Conservation (phyloP, 2,797 vertebrate species). For the Pangasius mekongensis region DNA sequence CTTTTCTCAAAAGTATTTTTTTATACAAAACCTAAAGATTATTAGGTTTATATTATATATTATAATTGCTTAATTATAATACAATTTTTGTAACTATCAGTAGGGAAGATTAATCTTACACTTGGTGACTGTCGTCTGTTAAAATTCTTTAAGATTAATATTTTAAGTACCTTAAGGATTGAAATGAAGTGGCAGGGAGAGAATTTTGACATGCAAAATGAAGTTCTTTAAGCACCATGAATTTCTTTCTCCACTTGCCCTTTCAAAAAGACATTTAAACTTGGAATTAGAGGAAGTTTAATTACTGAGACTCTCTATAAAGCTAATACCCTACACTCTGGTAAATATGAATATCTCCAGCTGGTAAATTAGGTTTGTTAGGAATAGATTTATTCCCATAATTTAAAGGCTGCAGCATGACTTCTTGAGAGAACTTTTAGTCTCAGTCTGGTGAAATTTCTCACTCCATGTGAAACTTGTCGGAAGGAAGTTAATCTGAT, state of each 20-base stretch:
- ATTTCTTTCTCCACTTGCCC: neutral
- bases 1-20: neutral
- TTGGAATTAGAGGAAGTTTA: conserved; percentile 28
- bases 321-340: conserved; percentile 32
- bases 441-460: neutral
- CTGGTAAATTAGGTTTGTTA: conserved; percentile 11
- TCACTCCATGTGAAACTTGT: neutral
- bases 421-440: neutral
- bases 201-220: neutral
- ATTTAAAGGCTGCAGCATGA: neutral
- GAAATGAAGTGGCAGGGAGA: neutral
- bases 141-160: neutral
- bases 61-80: neutral
- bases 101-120: neutral
- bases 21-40: neutral
- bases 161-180: neutral
- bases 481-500: neutral
- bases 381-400: neutral
- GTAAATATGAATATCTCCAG: conserved; percentile 30
- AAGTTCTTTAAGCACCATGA: neutral
- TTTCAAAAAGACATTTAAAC: conserved; percentile 37
- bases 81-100: neutral
- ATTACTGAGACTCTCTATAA: conserved; percentile 26
- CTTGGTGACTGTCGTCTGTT: neutral
- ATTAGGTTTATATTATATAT: no score